Evolutionary conservation across 2,797 vertebrate genomes (phyloP).

Genomic region (Mormyrops attenuatus): DNA sequence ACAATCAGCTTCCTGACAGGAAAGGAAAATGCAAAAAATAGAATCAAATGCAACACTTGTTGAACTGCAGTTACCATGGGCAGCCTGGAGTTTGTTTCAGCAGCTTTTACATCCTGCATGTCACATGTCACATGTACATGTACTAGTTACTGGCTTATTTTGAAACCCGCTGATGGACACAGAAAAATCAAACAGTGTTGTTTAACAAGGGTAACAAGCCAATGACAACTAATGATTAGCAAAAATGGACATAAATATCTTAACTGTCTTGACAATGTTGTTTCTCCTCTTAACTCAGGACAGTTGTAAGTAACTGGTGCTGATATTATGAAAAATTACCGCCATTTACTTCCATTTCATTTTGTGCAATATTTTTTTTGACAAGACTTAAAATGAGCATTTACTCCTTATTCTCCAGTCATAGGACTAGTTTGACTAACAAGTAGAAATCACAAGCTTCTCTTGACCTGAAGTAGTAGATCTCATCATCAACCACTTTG

Average conservation of each 20-base stretch:
- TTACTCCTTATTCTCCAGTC: background rate
- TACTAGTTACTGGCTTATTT: background rate
- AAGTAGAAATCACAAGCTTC: background rate
- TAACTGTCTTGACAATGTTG: background rate
- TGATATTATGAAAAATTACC: background rate
- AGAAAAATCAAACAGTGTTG: background rate
- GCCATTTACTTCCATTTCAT: background rate
- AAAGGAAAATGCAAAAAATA: background rate
- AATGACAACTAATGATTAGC: background rate
- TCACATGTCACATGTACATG: background rate
- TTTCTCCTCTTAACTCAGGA: background rate
- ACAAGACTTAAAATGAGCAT: background rate
- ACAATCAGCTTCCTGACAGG: constrained; percentile 85
- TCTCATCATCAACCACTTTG: constrained; percentile 96
- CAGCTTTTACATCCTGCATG: background rate
- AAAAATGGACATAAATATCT: background rate
- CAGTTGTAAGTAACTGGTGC: background rate
- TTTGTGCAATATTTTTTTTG: background rate
- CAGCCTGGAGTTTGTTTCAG: background rate
- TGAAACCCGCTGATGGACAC: background rate
- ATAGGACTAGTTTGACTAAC: background rate
- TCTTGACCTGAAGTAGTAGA: constrained; percentile 93
- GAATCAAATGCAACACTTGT: background rate
- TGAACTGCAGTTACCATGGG: background rate
- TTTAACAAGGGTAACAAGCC: background rate